Evolutionary conservation across 2,888 invertebrate species (phyloP), one percentile per base, ranked within the genome.

Genomic region (Neuroscelio doddi): DNA sequence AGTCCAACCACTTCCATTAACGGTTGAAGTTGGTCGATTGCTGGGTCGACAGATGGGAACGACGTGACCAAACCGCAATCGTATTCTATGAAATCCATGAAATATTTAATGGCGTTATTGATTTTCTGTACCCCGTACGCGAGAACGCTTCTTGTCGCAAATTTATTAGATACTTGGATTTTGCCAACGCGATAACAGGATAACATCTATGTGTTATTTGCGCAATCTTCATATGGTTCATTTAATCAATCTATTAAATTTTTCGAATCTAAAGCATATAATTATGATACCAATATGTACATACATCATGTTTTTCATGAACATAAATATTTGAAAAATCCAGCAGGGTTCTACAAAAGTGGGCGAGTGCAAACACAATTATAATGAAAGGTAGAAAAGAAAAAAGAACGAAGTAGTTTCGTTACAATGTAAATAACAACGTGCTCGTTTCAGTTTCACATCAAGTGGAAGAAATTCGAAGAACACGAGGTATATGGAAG

Each of bases 41-140:
- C 80, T n/a, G n/a, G n/a, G n/a, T n/a, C 80, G 75, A 80, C 80
- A 79, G 78, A 81, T 80, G 80, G 78, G 68, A 58, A 70, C 75
- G 79, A 80, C 80, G 80, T 80, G 80, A 79, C 75, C 72, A 75
- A 76, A 76, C 72, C 69, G 64, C 64, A 71, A 71, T 71, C 73
- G 72, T 73, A 79, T 80, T 80, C 74, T 77, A 65, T 74, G 76
- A 80, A 79, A 78, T 76, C 73, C 75, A 75, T 79, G 78, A 81
- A 80, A 80, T 80, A 80, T 80, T 81, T 80, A 79, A 80, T 73
- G 73, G 75, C 72, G 74, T 79, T 80, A 81, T 80, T 77, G 79
- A 81, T 81, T 81, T 75, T 73, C 77, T 72, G 70, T 74, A 62
- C 53, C 69, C 66, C 67, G 71, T 72, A 70, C 72, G 70, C 70